These are phyloP conservation scores for Rutilus rutilus DNA, from an alignment of 2,113 vertebrate genomes.

Conservation along the genomic window DNA sequence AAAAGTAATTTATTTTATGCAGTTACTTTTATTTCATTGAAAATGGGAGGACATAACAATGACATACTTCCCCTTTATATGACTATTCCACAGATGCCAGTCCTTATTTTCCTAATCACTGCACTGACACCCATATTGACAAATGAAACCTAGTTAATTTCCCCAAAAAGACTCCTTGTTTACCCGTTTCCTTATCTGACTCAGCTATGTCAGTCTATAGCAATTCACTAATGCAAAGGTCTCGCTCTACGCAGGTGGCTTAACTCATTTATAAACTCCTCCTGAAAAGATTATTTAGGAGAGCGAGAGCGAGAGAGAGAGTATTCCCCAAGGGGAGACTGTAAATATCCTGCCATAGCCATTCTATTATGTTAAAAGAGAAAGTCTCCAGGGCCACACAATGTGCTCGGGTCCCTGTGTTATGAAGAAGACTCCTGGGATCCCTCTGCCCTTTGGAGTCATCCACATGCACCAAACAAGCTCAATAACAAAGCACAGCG, in stretches of 20 bases:
- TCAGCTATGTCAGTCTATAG: not conserved
- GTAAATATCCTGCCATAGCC: constrained; percentile 39
- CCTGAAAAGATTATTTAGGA: constrained; percentile 19
- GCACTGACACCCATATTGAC: not conserved
- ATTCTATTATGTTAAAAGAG: constrained; percentile 44
- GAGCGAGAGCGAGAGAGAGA: not conserved
- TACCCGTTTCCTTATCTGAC: not conserved
- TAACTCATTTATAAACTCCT: constrained; percentile 24
- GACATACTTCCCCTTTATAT: not conserved
- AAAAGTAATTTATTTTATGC: not conserved
- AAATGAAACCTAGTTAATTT: not conserved
- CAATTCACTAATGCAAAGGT: constrained; percentile 4
- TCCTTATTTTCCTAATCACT: not conserved
- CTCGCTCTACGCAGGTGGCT: constrained; percentile 15
- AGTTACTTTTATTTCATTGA: not conserved
- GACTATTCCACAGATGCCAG: not conserved
- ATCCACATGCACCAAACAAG: constrained; percentile 42
- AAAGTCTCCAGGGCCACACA: constrained; percentile 24
- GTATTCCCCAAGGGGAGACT: constrained; percentile 16
- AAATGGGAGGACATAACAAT: not conserved
- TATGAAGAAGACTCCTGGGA: constrained; percentile 48
- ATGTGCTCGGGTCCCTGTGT: constrained; percentile 27
- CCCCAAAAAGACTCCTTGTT: not conserved
- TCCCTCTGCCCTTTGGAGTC: constrained; percentile 48
- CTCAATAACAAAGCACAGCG: constrained; percentile 40